These are phyloP conservation scores for Steatocranus sp. DNA, from an alignment of 2,797 vertebrate species.

Conservation along the genomic window DNA sequence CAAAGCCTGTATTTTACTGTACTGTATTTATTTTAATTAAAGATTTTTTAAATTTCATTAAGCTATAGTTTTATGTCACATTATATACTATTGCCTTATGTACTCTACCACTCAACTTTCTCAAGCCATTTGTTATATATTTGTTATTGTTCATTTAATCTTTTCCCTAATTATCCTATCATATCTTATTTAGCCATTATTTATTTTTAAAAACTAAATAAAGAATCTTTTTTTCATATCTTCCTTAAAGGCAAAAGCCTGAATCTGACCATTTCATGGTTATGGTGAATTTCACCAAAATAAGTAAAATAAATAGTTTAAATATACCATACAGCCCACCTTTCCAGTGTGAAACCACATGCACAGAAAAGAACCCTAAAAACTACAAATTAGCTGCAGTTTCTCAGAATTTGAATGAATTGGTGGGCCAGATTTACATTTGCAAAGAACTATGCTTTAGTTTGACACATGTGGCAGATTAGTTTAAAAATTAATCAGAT, in stretches of 20 bases:
- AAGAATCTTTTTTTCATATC: not conserved
- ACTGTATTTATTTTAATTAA: not conserved
- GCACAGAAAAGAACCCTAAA: not conserved
- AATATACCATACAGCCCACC: not conserved
- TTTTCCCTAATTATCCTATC: not conserved
- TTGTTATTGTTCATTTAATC: not conserved
- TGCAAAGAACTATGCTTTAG: not conserved
- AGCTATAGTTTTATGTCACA: not conserved
- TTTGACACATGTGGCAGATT: not conserved
- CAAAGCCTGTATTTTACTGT: not conserved
- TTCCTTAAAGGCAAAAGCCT: not conserved
- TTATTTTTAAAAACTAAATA: not conserved
- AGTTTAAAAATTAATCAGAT: not conserved
- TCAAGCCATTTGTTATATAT: not conserved
- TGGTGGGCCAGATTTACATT: not conserved
- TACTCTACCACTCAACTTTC: not conserved
- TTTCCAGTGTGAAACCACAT: not conserved
- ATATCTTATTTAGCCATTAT: not conserved
- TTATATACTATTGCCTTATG: not conserved
- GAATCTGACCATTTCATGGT: not conserved
- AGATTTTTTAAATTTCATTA: not conserved
- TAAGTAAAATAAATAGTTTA: not conserved
- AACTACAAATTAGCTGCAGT: not conserved
- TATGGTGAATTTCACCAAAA: not conserved
- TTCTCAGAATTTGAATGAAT: not conserved